Conservation (phyloP, 2,888 invertebrate genomes). For the Apodemia mormo region DNA sequence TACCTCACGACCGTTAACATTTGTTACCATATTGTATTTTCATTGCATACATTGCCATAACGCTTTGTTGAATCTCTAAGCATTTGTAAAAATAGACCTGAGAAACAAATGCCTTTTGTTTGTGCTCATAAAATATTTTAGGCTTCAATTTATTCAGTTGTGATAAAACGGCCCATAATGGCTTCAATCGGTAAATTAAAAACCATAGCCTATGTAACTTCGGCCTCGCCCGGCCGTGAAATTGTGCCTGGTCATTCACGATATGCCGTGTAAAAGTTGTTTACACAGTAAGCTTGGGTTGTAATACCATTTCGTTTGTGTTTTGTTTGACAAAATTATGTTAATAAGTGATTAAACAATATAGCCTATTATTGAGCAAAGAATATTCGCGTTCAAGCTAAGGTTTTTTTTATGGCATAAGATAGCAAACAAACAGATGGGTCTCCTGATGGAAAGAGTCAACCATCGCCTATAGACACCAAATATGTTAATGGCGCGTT, state of each 20-base stretch:
- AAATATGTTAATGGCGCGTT: too few relatives aligned
- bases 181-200: slow-evolving; percentile 67
- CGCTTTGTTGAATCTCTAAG: slow-evolving; percentile 10
- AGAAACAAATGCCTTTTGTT: slow-evolving; percentile 16
- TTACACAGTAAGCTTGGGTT: background rate
- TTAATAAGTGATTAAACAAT: too few relatives aligned
- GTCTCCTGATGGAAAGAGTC: too few relatives aligned
- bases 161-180: slow-evolving; percentile 53
- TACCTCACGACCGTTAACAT: slow-evolving; percentile 2
- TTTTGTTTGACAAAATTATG: too few relatives aligned
- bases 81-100: slow-evolving; percentile 10
- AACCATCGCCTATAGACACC: too few relatives aligned
- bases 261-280: slow-evolving; percentile 21
- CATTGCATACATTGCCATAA: slow-evolving; percentile 4
- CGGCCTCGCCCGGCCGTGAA: slow-evolving; percentile 20
- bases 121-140: slow-evolving; percentile 6
- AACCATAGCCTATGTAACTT: background rate
- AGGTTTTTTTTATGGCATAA: too few relatives aligned
- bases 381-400: too few relatives aligned
- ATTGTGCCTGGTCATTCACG: slow-evolving; percentile 19
- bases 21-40: slow-evolving; percentile 9
- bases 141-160: slow-evolving; percentile 5
- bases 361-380: too few relatives aligned
- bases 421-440: too few relatives aligned
- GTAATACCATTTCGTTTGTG: background rate